Evolutionary conservation across 1,140 invertebrate species (phyloP).

Genomic region (Asobara japonica): DNA sequence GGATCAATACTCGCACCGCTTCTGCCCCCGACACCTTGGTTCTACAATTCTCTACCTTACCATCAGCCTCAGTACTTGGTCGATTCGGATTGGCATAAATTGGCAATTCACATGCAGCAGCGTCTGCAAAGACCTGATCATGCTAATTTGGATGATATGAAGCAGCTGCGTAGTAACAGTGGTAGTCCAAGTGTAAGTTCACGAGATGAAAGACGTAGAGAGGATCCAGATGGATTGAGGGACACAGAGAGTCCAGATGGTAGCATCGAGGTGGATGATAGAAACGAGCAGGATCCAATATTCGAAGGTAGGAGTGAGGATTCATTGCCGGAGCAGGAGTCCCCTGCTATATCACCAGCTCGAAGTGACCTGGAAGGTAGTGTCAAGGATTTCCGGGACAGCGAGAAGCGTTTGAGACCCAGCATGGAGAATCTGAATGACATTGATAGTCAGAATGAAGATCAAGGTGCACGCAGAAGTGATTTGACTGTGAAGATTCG

Average conservation of each 20-base stretch:
- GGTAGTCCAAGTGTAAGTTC: slow-evolving; percentile 52
- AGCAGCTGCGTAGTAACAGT: slow-evolving; percentile 52
- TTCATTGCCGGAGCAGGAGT: slow-evolving; percentile 54
- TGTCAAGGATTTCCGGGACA: slow-evolving; percentile 46
- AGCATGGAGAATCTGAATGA: slow-evolving; percentile 59
- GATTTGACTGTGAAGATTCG: slow-evolving; percentile 58
- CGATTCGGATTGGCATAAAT: slow-evolving; percentile 62
- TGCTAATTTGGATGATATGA: slow-evolving; percentile 53
- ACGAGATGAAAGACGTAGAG: slow-evolving; percentile 48
- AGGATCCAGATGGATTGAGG: slow-evolving; percentile 41
- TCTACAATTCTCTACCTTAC: slow-evolving; percentile 60
- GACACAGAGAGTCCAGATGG: slow-evolving; percentile 59
- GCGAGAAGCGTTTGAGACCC: slow-evolving; percentile 50
- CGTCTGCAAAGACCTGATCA: slow-evolving; percentile 61
- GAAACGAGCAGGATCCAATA: slow-evolving; percentile 51
- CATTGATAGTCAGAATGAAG: slow-evolving; percentile 46
- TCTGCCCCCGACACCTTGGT: slow-evolving; percentile 61
- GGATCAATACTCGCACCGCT: slow-evolving; percentile 64
- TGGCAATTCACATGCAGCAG: slow-evolving; percentile 58
- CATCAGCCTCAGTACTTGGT: slow-evolving; percentile 62
- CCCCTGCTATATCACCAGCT: slow-evolving; percentile 47
- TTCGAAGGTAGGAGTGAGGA: slow-evolving; percentile 54
- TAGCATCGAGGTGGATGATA: slow-evolving; percentile 62
- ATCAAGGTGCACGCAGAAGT: slow-evolving; percentile 35
- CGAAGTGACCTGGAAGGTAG: slow-evolving; percentile 51